Evolutionary conservation across 2,797 vertebrate genomes (phyloP), one percentile per base, ranked within the genome.

Genomic region (Schizopygopsis pylzovi): DNA sequence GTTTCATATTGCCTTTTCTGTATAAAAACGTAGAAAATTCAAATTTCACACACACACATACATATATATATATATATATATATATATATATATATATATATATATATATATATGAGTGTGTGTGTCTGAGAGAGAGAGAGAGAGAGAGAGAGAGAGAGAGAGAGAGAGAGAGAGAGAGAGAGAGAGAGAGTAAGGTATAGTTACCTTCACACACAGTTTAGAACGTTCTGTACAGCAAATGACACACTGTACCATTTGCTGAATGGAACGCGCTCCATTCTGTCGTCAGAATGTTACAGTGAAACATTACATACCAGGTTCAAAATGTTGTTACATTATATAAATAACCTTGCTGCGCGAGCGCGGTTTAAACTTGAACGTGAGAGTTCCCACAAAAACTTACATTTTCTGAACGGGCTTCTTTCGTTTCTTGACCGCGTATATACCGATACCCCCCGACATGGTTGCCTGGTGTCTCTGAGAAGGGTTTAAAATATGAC

Each of bases 371-470:
- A 85, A 85, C 80, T 86, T 76, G 84, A 85, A 61, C 83, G 25
- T 63, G 78, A 83, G 25, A 59, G 3, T 25, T 33, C 6, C 1
- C 45, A 45, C 45, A 70, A 43, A 76, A 65, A 94, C 95, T 95
- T 88, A 96, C 95, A 94, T 92, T 94, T 96, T 96, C 93, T 95
- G 95, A 25, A 95, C 93, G 73, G 95, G 95, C 93, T 95, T 96
- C 94, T 96, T 96, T 88, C 95, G 93, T 91, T 95, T 96, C 92
- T 95, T 96, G 33, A 84, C 93, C 0, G 95, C 95, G 87, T 96
- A 96, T 2, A 92, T 92, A 68, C 94, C 91, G n/a, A 92, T 90
- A 88, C 90, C 93, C 43, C 88, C 52, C 89, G 93, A 86, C 94
- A 95, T 95, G 85, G 18, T 91, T 86, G 61, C 5, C 13, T 49